Evolutionary conservation across 2,113 vertebrate genomes (phyloP), one percentile per base, ranked within the genome.

Genomic region (Falco punctatus): DNA sequence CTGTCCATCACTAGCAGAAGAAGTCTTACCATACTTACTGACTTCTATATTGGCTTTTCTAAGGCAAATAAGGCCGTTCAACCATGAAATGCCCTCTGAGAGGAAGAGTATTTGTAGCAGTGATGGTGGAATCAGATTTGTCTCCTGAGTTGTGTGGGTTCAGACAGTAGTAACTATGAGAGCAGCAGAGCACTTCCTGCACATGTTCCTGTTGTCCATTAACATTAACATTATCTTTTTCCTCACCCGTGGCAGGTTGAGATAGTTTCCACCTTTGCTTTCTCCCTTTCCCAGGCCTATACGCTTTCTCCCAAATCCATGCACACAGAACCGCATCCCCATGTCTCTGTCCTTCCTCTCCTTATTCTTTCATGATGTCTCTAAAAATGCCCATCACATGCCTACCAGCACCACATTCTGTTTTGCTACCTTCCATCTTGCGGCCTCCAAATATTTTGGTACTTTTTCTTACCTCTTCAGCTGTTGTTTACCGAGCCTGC

Each of bases 271-370:
- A 81, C 9, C 9, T 58, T 78, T 89, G 6, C 18, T 81, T 78
- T 78, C 51, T 75, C 78, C 11, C 19, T 72, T 82, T 57, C 12
- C 19, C 28, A 67, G 33, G 22, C 30, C 13, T 70, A 26, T 38
- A 3, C 6, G 5, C 7, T 71, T 64, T 81, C 10, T 55, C 38
- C 13, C 8, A 14, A 30, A 1, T 0, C 11, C 20, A 38, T 24
- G 3, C 18, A 52, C 35, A 66, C 16, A 80, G 35, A 71, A 52
- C 3, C 2, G 82, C 20, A 35, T 40, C 18, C 11, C 11, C 9
- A 40, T 21, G 13, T 54, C 35, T 70, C 3, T 62, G 28, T 26
- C 18, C 16, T 69, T 88, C 10, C 8, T 61, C 44, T 40, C 20
- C 6, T 49, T n/a, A 26, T 30, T 80, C 16, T 62, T 49, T 35